Evolutionary conservation across 2,888 invertebrate species (phyloP), one percentile per base, ranked within the genome.

Genomic region (Polyploca ridens): DNA sequence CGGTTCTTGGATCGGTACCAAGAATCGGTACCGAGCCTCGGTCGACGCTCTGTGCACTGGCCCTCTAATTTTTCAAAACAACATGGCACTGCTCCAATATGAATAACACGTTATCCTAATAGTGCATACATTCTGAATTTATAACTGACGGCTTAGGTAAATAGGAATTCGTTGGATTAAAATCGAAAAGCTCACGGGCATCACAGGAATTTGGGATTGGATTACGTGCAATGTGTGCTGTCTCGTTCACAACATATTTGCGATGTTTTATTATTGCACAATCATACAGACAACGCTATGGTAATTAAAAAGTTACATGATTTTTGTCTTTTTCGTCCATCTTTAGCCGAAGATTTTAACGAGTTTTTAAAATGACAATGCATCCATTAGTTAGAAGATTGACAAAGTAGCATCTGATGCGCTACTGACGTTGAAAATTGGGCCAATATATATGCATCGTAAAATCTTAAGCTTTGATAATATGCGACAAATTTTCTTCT

Each of bases 61-160:
- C 74, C 82, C 84, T 85, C 83, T 84, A 89, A 89, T 91, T 91
- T 90, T 90, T 90, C 85, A 90, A 90, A 90, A 90, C 88, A 86
- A 83, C 82, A 87, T 91, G 91, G 91, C 91, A 82, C 59, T 19
- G 78, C 68, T 89, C 91, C 91, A 90, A 90, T 68, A 82, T 82
- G 82, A 81, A 84, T 84, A 87, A 83, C 85, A 83, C 79, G 82
- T 81, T 83, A 80, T 79, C 82, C 81, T 79, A 84, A 84, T 84
- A 85, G 82, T 77, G 87, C 81, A 84, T 81, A 82, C 80, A 81
- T 81, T 77, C 69, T 75, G 64, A 68, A 83, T 85, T 85, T 86
- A 83, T 78, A 69, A 67, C 65, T 64, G 63, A 66, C 58, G 63
- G 66, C 68, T 38, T 38, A 14, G 60, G 8, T 54, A 60, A 7